These are phyloP conservation scores for Porites lobata DNA, from an alignment of 92 coral and sea anemone species.

Conservation along the genomic window DNA sequence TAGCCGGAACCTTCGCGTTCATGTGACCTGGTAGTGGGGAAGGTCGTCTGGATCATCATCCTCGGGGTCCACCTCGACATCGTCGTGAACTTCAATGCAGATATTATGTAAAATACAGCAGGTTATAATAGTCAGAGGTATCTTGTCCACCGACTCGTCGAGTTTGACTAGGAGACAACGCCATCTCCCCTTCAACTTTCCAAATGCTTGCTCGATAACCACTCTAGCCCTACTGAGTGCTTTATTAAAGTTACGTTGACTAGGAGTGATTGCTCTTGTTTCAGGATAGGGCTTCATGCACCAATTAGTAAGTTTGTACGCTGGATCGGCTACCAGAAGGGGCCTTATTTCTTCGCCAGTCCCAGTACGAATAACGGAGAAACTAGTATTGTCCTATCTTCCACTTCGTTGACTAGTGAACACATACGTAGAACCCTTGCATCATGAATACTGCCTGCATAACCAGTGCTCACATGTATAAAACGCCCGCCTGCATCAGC, in stretches of 20 bases:
- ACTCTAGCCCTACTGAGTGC: constrained; percentile 57
- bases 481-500: background rate
- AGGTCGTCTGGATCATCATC: constrained; percentile 25
- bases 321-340: constrained; percentile 56
- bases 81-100: constrained; percentile 26
- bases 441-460: constrained; percentile 65
- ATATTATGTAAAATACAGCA: constrained; percentile 23
- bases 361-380: background rate
- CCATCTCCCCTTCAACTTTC: constrained; percentile 52
- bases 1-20: constrained; percentile 56
- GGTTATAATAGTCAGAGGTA: constrained; percentile 38
- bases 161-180: constrained; percentile 45
- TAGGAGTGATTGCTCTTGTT: constrained; percentile 42
- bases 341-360: constrained; percentile 39
- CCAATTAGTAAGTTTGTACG: constrained; percentile 57
- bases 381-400: no score
- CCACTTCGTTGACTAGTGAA: constrained; percentile 20
- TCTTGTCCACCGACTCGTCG: constrained; percentile 57
- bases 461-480: constrained; percentile 26
- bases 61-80: background rate
- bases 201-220: constrained; percentile 58
- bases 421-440: constrained; percentile 59
- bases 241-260: constrained; percentile 43
- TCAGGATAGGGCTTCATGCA: constrained; percentile 31
- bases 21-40: constrained; percentile 42